Conservation (phyloP, 2,888 invertebrate genomes). For the Crossocerus cetratus region DNA sequence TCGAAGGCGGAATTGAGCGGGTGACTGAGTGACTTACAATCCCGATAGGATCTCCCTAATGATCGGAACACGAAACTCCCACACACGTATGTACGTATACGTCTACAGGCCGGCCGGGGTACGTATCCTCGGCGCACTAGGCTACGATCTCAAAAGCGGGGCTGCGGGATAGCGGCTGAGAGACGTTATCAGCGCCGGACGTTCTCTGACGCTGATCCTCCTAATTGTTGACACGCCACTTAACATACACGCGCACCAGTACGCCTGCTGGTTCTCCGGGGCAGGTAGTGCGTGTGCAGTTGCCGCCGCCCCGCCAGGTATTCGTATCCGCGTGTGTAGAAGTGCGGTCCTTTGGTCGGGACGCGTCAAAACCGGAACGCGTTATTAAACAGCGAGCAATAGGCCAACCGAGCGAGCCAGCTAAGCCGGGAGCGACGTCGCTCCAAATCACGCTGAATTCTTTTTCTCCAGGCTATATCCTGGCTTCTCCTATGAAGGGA, state of each 20-base stretch:
- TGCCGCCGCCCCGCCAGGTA: background rate
- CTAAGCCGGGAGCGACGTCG: slow-evolving; percentile 27
- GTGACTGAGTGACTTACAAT: slow-evolving; percentile 73
- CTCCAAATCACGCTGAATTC: slow-evolving; percentile 19
- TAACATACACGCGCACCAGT: slow-evolving; percentile 52
- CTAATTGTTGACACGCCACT: slow-evolving; percentile 73
- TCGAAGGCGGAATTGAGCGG: slow-evolving; percentile 65
- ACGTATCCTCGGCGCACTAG: slow-evolving; percentile 38
- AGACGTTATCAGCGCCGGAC: slow-evolving; percentile 69
- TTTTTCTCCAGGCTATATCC: slow-evolving; percentile 7
- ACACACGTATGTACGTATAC: slow-evolving; percentile 56
- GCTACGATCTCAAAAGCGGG: slow-evolving; percentile 54
- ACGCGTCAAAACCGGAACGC: slow-evolving; percentile 57
- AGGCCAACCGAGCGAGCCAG: slow-evolving; percentile 27
- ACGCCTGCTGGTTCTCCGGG: slow-evolving; percentile 38
- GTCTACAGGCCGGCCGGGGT: too few species aligned
- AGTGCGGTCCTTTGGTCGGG: slow-evolving; percentile 32
- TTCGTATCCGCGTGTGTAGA: slow-evolving; percentile 21
- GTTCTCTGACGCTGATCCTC: slow-evolving; percentile 69
- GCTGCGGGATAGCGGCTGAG: slow-evolving; percentile 19
- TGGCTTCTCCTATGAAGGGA: slow-evolving; percentile 1
- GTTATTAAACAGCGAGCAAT: slow-evolving; percentile 60
- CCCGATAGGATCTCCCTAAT: slow-evolving; percentile 74
- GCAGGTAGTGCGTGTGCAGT: slow-evolving; percentile 21
- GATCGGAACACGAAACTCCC: slow-evolving; percentile 74